Evolutionary conservation across 2,888 invertebrate species (phyloP).

Genomic region (Lithophane semibrunnea): DNA sequence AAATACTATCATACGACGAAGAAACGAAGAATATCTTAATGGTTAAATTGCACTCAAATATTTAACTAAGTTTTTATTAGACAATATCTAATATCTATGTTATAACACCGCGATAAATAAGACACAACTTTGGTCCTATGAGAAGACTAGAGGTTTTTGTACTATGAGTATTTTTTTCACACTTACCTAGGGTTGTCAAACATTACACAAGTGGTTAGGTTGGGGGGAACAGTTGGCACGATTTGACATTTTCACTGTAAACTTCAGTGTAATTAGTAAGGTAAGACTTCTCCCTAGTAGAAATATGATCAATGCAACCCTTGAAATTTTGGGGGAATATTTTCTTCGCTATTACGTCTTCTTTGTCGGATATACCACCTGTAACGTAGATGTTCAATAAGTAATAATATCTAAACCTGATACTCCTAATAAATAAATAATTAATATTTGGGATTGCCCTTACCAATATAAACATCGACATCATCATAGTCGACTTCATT

Average conservation of each 20-base stretch:
- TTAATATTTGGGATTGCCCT: conserved; percentile 40
- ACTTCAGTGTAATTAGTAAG: conserved; percentile 81
- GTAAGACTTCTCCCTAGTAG: conserved; percentile 79
- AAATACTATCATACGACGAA: conserved; percentile 9
- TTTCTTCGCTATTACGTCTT: conserved; percentile 82
- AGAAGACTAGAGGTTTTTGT: conserved; percentile 85
- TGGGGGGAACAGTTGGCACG: conserved; percentile 86
- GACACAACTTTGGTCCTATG: conserved; percentile 70
- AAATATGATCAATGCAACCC: conserved; percentile 91
- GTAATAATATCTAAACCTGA: neutral
- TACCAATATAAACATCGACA: conserved; percentile 83
- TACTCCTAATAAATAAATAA: neutral
- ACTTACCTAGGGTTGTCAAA: conserved; percentile 50
- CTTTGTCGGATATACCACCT: conserved; percentile 90
- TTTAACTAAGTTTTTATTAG: conserved; percentile 21
- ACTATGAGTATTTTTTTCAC: conserved; percentile 76
- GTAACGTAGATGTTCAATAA: conserved; percentile 31
- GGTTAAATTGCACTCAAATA: conserved; percentile 38
- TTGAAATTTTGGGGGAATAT: conserved; percentile 90
- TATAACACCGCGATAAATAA: conserved; percentile 49
- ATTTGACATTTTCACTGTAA: conserved; percentile 86
- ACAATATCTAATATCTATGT: conserved; percentile 33
- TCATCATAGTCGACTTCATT: conserved; percentile 73
- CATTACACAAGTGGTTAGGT: conserved; percentile 63
- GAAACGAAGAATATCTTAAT: conserved; percentile 14